Evolutionary conservation across 1,140 invertebrate genomes (phyloP).

Genomic region (Pseudomyrmex pallidus): DNA sequence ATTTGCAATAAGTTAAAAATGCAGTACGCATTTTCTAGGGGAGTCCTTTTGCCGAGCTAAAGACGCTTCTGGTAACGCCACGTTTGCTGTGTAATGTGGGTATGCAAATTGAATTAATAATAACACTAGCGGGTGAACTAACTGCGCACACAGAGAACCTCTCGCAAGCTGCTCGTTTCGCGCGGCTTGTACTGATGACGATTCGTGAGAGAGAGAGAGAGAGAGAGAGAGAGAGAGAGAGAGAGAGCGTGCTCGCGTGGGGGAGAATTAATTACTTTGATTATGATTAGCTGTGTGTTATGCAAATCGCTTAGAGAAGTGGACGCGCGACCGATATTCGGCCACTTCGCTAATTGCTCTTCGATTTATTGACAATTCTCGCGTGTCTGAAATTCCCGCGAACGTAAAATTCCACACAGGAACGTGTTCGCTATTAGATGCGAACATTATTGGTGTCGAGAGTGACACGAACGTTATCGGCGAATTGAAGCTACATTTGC

Average conservation of each 20-base stretch:
- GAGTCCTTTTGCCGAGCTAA: neutral
- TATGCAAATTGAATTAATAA: constrained; percentile 65
- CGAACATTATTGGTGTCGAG: too few species aligned
- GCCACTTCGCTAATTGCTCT: constrained; percentile 64
- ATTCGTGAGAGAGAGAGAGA: neutral
- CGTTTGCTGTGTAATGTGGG: neutral
- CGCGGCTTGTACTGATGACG: constrained; percentile 29
- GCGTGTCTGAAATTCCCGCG: constrained; percentile 16
- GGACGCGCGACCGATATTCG: constrained; percentile 13
- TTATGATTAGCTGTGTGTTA: constrained; percentile 52
- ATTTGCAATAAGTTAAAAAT: neutral
- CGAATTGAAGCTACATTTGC: neutral
- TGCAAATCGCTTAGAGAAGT: constrained; percentile 12
- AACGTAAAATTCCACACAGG: constrained; percentile 29
- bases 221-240: neutral
- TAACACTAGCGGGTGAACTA: neutral
- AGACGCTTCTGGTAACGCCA: neutral
- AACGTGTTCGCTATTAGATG: too few species aligned
- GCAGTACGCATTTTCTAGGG: neutral
- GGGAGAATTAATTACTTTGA: constrained; percentile 70
- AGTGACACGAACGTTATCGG: neutral
- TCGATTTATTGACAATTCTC: constrained; percentile 54
- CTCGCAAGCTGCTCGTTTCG: constrained; percentile 22
- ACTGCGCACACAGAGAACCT: neutral
- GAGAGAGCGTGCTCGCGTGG: neutral